Evolutionary conservation across 2,113 vertebrate genomes (phyloP).

Genomic region (Oreotrochilus melanogaster): DNA sequence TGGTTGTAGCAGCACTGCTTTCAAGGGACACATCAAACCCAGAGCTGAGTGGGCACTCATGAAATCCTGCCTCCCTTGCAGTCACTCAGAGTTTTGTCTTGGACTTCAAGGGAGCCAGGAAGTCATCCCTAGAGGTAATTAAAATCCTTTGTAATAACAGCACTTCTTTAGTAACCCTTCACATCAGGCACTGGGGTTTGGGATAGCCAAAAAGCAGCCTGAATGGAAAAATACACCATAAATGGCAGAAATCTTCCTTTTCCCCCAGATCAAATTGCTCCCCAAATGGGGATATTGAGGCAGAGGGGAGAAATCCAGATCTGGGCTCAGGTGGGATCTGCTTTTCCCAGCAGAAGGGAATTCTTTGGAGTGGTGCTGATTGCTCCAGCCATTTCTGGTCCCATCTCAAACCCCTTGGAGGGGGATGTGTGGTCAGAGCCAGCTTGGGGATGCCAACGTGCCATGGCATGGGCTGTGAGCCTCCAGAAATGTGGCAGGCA

Average conservation of each 20-base stretch:
- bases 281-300: neutral
- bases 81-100: neutral
- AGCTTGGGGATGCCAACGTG: neutral
- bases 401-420: neutral
- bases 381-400: neutral
- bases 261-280: fast-evolving
- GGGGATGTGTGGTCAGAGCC: fast-evolving
- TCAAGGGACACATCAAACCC: neutral
- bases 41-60: neutral
- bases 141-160: constrained; percentile 34
- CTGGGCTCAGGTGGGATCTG: neutral
- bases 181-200: neutral
- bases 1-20: neutral
- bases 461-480: fast-evolving
- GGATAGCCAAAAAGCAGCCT: neutral
- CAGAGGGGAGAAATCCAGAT: neutral
- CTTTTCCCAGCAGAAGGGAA: neutral
- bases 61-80: constrained; percentile 15
- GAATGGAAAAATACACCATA: neutral
- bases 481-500: neutral
- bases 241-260: neutral
- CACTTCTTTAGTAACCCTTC: neutral
- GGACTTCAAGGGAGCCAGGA: constrained; percentile 13
- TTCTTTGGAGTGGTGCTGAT: neutral
- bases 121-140: neutral